phyloP scores from a whole-genome alignment of 2,888 invertebrate genomes.

The Odontothrips loti region DNA sequence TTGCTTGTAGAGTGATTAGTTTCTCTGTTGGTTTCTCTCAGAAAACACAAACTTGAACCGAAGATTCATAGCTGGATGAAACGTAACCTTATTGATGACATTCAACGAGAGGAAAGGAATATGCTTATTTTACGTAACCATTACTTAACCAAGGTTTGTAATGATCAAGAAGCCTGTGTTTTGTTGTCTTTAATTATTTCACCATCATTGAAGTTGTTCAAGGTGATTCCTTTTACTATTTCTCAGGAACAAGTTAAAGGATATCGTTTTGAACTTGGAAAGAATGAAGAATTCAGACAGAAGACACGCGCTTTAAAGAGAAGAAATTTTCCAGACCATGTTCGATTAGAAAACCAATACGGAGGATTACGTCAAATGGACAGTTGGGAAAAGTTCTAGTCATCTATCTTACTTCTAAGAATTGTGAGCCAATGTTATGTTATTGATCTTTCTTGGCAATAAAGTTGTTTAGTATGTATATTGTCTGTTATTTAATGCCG shows the following conservation, averaged over 20 bases:
- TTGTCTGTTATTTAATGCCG: too few species aligned
- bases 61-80: background rate
- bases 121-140: background rate
- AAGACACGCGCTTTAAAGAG: background rate
- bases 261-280: background rate
- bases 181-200: background rate
- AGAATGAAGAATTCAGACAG: background rate
- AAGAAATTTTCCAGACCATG: background rate
- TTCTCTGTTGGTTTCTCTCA: background rate
- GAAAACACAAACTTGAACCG: background rate
- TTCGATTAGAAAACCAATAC: background rate
- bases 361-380: background rate
- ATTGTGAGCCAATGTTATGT: background rate
- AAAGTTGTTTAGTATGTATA: background rate
- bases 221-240: background rate
- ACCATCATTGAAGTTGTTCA: too few species aligned
- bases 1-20: background rate
- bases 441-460: background rate
- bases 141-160: background rate
- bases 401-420: background rate
- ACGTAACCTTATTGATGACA: background rate
- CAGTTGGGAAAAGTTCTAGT: background rate
- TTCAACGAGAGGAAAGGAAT: background rate
- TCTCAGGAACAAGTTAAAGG: background rate
- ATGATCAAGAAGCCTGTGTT: background rate